Base-by-base conservation (phyloP, 2,888 invertebrate species). In the Resseliella maxima region DNA sequence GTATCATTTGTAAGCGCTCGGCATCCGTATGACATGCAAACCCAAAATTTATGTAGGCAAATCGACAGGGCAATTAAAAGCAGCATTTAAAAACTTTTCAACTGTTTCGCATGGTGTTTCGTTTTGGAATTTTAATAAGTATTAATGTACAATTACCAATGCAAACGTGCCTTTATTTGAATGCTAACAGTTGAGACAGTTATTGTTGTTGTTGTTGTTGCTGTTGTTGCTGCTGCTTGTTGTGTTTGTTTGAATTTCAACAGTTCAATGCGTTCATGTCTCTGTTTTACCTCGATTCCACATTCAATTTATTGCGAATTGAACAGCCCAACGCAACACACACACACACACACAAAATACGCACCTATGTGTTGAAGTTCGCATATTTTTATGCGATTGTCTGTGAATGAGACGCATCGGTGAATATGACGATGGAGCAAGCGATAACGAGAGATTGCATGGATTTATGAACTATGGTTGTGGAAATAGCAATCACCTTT, bases 41-140 rank as follows among this genome's bases (percentile, higher is more conserved):
- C 59, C 5, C 1, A 59, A 59, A 59, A 59, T 59, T n/a, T 59
- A 59, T 59, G 24, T 24, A 59, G n/a, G 24, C 59, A 59, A 59
- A 59, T 59, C 59, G 59, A 24, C 59, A 59, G 59, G 59, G n/a
- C 59, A 59, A 59, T 59, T 59, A 59, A 59, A 59, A 59, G 59
- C 59, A 24, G 24, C 24, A 59, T 59, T 59, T 59, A 59, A 59
- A 50, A 59, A 59, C 24, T 59, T 59, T 59, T 59, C 59, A 59
- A 59, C 72, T 72, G 72, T 36, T 72, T 36, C 35, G 72, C 15
- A 18, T 31, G 1, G 35, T 15, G 15, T 36, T 35, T 8, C 3
- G 31, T 72, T 72, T 72, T 35, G 15, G 72, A 72, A 72, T 72
- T 72, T 72, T 72, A 72, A 72, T 72, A 72, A 72, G 72, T 72